phyloP scores from a whole-genome alignment of 1,140 invertebrate species.

The Scaptodrosophila lebanonensis region DNA sequence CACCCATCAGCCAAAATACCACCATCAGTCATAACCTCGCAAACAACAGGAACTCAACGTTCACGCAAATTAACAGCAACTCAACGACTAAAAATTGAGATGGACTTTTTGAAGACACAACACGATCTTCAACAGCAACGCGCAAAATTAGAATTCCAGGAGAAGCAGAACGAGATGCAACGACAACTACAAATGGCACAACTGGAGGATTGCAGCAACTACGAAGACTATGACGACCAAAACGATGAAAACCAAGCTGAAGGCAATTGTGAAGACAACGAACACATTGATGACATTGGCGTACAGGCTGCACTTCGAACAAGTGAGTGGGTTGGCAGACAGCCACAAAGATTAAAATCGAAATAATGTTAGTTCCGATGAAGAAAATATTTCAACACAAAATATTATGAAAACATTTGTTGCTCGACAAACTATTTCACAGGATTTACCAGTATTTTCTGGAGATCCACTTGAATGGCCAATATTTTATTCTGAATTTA shows the following conservation, averaged over 20 bases:
- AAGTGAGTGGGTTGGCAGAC: neutral
- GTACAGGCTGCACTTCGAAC: no score
- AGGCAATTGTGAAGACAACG: neutral
- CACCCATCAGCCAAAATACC: no score
- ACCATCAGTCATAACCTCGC: no score
- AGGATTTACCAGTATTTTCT: slow-evolving; percentile 12
- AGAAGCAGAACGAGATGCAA: slow-evolving; percentile 5
- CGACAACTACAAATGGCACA: neutral
- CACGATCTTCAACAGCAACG: neutral
- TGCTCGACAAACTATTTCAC: slow-evolving; percentile 8
- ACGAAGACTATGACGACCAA: no score
- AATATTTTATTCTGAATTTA: slow-evolving; percentile 7
- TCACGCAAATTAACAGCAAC: neutral
- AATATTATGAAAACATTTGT: slow-evolving; percentile 2
- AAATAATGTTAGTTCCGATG: neutral
- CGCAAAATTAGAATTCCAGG: slow-evolving; percentile 1
- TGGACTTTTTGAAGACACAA: slow-evolving; percentile 7
- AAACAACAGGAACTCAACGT: neutral
- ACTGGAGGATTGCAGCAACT: no score
- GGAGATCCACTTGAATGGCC: slow-evolving; percentile 13
- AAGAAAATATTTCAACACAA: neutral
- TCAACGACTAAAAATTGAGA: slow-evolving; percentile 9
- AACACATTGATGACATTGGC: neutral
- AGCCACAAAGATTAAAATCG: no score
- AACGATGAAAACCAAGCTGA: no score